A percentile compares a stretch with the other conserved stretches of the same genome.
Evolutionary conservation across 2,888 invertebrate genomes (phyloP).

Genomic region (Leucophora obtusa): DNA sequence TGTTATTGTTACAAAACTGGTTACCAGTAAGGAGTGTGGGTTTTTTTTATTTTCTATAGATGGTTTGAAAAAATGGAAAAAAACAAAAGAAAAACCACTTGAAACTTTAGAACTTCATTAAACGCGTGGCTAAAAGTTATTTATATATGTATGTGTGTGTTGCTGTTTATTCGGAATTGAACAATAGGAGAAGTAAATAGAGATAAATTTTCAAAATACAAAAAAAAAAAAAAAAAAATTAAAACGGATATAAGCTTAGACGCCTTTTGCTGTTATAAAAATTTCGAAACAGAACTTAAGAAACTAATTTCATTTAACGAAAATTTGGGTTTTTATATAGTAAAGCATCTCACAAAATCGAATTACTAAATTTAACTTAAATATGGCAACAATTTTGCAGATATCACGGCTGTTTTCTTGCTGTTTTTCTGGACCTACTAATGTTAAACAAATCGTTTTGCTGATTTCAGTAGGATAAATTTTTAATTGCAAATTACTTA

Average conservation of each 20-base stretch:
- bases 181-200: conserved; percentile 28
- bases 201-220: conserved; percentile 34
- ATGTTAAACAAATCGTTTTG: too few species aligned
- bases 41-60: not conserved
- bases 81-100: conserved; percentile 64
- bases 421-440: too few species aligned
- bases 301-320: not conserved
- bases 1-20: conserved; percentile 46
- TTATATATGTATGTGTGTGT: not conserved
- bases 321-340: too few species aligned
- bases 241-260: conserved; percentile 48
- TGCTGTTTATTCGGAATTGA: not conserved
- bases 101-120: conserved; percentile 71
- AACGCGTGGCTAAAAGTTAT: conserved; percentile 69
- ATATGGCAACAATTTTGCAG: too few species aligned
- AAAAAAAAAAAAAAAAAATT: conserved; percentile 13
- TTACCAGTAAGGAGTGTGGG: conserved; percentile 25
- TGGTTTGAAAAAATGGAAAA: conserved; percentile 13
- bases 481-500: too few species aligned
- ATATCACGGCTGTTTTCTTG: too few species aligned
- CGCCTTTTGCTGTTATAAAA: conserved; percentile 38
- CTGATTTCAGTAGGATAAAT: too few species aligned
- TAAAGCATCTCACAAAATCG: too few species aligned
- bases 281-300: not conserved
- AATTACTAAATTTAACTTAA: too few species aligned